Conservation (phyloP, 2,888 invertebrate species). For the Dasysyrphus tricinctus region DNA sequence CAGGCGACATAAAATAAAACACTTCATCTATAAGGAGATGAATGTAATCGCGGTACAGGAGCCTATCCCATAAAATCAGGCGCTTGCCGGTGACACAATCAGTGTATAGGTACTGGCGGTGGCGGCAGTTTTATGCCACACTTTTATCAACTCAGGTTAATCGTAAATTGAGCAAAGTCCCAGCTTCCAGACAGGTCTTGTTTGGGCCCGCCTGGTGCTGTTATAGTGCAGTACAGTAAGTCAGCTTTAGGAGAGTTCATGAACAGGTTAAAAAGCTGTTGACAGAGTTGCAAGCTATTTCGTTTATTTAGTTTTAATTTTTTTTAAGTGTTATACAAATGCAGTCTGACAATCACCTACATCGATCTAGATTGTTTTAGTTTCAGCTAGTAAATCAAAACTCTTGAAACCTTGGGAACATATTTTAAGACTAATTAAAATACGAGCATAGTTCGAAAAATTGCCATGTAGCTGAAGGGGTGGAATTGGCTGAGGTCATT, state of each 20-base stretch:
- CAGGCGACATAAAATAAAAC: conserved; percentile 67
- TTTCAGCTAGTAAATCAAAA: background rate
- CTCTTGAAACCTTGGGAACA: background rate
- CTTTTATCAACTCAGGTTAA: conserved; percentile 68
- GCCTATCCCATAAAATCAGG: conserved; percentile 74
- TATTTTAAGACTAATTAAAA: conserved; percentile 27
- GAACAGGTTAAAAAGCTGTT: conserved; percentile 70
- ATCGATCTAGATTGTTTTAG: conserved; percentile 46
- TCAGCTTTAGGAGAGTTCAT: conserved; percentile 60
- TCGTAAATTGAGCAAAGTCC: conserved; percentile 70
- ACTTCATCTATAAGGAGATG: conserved; percentile 70
- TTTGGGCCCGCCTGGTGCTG: conserved; percentile 13
- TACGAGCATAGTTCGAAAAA: background rate
- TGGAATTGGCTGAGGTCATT: background rate
- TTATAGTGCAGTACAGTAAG: background rate
- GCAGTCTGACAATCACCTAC: conserved; percentile 50
- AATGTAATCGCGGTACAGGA: conserved; percentile 68
- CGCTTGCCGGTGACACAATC: conserved; percentile 74
- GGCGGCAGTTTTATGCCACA: conserved; percentile 44
- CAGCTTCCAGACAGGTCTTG: conserved; percentile 73
- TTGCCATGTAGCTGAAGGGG: background rate
- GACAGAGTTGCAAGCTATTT: conserved; percentile 62
- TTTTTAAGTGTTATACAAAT: conserved; percentile 49
- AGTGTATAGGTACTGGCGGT: conserved; percentile 55
- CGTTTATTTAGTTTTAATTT: conserved; percentile 6